Conservation (phyloP, 2,113 vertebrate species). For the Archocentrus centrarchus region DNA sequence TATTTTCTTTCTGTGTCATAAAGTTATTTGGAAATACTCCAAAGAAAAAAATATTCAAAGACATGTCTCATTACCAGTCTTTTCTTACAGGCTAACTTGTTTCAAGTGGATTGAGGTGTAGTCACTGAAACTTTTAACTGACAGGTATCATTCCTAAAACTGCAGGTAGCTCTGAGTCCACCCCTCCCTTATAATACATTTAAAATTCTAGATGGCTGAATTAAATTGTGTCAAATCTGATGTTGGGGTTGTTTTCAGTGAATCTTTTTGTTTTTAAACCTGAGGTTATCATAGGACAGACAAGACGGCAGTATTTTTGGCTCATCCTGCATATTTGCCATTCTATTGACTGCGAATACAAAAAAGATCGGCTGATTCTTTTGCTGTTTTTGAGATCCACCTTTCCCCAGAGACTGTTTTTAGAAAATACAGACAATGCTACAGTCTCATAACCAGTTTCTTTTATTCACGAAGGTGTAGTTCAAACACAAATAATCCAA, state of each 20-base stretch:
- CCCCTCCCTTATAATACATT: neutral
- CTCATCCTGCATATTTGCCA: neutral
- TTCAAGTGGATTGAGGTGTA: slow-evolving; percentile 44
- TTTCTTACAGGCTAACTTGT: neutral
- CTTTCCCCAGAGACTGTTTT: neutral
- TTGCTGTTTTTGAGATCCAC: neutral
- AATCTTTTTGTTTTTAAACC: neutral
- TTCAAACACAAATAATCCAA: neutral
- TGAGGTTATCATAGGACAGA: neutral
- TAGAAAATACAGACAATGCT: neutral
- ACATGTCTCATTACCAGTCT: neutral
- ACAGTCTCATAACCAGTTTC: no score
- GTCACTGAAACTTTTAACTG: slow-evolving; percentile 1
- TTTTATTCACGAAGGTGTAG: neutral
- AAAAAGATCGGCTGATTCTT: neutral
- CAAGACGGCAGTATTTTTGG: neutral
- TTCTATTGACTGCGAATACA: neutral
- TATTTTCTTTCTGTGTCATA: neutral
- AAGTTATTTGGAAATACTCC: neutral
- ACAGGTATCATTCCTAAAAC: slow-evolving; percentile 36
- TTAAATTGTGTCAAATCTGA: neutral
- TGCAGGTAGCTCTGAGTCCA: neutral
- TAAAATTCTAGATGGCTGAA: neutral
- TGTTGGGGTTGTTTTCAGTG: neutral
- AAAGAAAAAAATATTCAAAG: neutral